phyloP scores from a whole-genome alignment of 2,113 vertebrate species.

The Erinaceus europaeus region DNA sequence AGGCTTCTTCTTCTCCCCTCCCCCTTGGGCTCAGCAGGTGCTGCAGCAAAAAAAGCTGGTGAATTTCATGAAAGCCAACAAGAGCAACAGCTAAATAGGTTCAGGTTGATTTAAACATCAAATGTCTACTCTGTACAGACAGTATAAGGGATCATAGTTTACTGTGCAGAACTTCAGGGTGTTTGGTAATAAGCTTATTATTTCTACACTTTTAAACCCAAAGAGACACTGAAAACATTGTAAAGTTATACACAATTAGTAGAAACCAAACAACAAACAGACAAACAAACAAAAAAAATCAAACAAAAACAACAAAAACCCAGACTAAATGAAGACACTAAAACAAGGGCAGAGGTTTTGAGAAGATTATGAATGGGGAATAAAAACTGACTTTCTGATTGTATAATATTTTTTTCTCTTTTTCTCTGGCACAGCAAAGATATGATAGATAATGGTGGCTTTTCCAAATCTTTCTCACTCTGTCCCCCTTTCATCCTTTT shows the following conservation, averaged over 20 bases:
- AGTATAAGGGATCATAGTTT: conserved; percentile 29
- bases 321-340: not conserved
- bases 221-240: conserved; percentile 15
- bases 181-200: conserved; percentile 33
- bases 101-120: conserved; percentile 62
- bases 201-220: not conserved
- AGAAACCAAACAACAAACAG: no score
- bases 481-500: not conserved
- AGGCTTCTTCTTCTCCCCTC: conserved; percentile 50
- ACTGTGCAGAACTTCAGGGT: conserved; percentile 20
- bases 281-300: no score
- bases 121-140: conserved; percentile 24
- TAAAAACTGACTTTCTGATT: not conserved
- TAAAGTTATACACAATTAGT: not conserved
- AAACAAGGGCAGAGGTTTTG: not conserved
- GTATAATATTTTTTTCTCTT: not conserved
- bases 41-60: conserved; percentile 17
- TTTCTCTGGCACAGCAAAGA: not conserved
- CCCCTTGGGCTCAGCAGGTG: conserved; percentile 75
- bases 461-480: not conserved
- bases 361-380: not conserved
- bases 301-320: no score
- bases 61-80: conserved; percentile 32
- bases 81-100: not conserved
- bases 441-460: not conserved